Evolutionary conservation across 2,888 invertebrate species (phyloP).

Genomic region (Epinotia demarniana): DNA sequence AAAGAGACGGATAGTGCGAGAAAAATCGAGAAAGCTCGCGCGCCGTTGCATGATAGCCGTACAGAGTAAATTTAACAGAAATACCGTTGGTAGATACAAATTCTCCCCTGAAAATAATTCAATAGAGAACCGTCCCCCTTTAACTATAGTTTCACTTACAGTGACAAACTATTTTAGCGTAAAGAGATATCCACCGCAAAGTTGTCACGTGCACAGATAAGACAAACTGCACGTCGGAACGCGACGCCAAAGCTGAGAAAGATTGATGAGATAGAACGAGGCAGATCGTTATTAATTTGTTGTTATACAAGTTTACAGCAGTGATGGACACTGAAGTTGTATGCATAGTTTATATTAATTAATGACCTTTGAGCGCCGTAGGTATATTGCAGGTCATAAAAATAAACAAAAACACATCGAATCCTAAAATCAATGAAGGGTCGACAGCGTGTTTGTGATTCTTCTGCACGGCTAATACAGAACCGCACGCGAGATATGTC

Average conservation of each 20-base stretch:
- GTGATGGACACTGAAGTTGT: not conserved
- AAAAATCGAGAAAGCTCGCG: too few relatives aligned
- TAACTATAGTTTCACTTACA: slow-evolving; percentile 10
- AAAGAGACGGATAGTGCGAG: too few relatives aligned
- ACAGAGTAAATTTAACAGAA: too few relatives aligned
- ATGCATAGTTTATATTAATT: not conserved
- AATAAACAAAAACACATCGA: too few relatives aligned
- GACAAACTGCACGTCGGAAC: slow-evolving; percentile 31
- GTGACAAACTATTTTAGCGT: slow-evolving; percentile 17
- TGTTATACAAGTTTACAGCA: not conserved
- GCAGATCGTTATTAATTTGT: slow-evolving; percentile 19
- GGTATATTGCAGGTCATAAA: too few relatives aligned
- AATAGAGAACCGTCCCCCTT: not conserved
- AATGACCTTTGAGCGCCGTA: too few relatives aligned
- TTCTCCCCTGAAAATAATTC: not conserved
- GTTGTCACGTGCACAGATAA: slow-evolving; percentile 37
- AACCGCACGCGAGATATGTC: too few relatives aligned
- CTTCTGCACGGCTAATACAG: too few relatives aligned
- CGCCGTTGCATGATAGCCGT: too few relatives aligned
- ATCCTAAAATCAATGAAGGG: too few relatives aligned
- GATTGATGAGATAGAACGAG: slow-evolving; percentile 30
- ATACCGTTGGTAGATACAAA: too few relatives aligned
- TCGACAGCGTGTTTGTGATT: too few relatives aligned
- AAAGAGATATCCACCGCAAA: slow-evolving; percentile 27
- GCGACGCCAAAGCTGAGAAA: slow-evolving; percentile 28